These are phyloP conservation scores for Amblyteles armatorius DNA, from an alignment of 2,888 invertebrate genomes.

Conservation along the genomic window DNA sequence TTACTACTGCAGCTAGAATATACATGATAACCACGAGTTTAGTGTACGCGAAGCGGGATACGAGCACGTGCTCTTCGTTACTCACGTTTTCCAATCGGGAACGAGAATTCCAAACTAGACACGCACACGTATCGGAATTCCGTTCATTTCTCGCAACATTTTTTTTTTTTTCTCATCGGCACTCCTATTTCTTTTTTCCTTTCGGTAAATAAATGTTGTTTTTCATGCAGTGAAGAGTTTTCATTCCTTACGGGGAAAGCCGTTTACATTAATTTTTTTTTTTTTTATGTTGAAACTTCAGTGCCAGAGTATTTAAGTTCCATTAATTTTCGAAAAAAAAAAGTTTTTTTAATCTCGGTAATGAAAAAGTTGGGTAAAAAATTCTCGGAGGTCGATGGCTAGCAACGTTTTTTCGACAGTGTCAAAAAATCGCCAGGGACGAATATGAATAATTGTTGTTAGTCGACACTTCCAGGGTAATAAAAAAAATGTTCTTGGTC, in stretches of 20 bases:
- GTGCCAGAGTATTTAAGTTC: too few relatives aligned
- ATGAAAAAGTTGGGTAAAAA: too few relatives aligned
- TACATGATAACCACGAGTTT: not conserved
- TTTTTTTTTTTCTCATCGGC: not conserved
- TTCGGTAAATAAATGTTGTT: not conserved
- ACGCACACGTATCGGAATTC: slow-evolving; percentile 8
- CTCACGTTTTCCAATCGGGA: slow-evolving; percentile 33
- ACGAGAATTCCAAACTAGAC: slow-evolving; percentile 12
- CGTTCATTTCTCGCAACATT: not conserved
- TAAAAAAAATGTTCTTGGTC: not conserved
- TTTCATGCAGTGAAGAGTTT: not conserved
- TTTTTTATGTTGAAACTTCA: too few relatives aligned
- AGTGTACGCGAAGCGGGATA: not conserved
- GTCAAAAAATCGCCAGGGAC: too few relatives aligned
- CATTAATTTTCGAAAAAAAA: too few relatives aligned
- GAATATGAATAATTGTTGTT: too few relatives aligned
- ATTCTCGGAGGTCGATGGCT: too few relatives aligned
- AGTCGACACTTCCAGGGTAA: too few relatives aligned
- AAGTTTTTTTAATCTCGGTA: too few relatives aligned
- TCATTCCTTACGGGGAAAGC: not conserved
- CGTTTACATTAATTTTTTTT: too few relatives aligned
- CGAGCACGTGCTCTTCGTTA: slow-evolving; percentile 42
- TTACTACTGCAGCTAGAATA: not conserved
- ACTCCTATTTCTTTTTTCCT: not conserved
- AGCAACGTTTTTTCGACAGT: too few relatives aligned